These are phyloP conservation scores for Malachius bipustulatus DNA, from an alignment of 2,888 invertebrate species.

Conservation along the genomic window DNA sequence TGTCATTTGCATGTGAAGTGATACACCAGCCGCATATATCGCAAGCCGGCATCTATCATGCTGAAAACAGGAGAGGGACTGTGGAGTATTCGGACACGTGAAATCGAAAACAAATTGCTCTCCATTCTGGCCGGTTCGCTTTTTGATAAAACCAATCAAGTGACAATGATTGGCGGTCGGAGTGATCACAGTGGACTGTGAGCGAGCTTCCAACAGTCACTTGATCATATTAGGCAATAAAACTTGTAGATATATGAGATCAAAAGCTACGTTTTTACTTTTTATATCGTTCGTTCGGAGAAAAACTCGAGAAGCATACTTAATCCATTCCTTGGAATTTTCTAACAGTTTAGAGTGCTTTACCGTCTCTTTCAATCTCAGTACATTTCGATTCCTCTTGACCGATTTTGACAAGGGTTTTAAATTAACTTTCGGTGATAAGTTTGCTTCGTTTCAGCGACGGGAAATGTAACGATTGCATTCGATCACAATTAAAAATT, in stretches of 20 bases:
- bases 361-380: slow-evolving; percentile 14
- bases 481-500: slow-evolving; percentile 25
- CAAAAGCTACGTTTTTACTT: no score
- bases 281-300: no score
- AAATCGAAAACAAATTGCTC: not conserved
- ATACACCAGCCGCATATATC: no score
- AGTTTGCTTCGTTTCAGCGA: slow-evolving; percentile 16
- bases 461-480: slow-evolving; percentile 20
- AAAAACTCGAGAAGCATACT: no score
- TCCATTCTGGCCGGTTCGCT: not conserved
- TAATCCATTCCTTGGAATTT: slow-evolving; percentile 27
- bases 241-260: no score
- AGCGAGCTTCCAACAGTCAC: slow-evolving; percentile 17
- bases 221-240: no score
- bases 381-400: slow-evolving; percentile 15
- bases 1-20: no score
- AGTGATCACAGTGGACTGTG: slow-evolving; percentile 16
- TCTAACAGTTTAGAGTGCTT: slow-evolving; percentile 20
- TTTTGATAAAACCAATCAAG: slow-evolving; percentile 21
- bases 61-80: no score
- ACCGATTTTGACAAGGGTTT: slow-evolving; percentile 20
- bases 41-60: no score
- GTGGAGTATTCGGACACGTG: no score
- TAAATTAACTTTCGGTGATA: slow-evolving; percentile 22
- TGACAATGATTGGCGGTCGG: slow-evolving; percentile 24